Percentiles rank a stretch among this genome's conserved stretches.
Evolutionary conservation across 64 coral and sea anemone genomes (phyloP).

Genomic region (Cladopsammia gracilis): DNA sequence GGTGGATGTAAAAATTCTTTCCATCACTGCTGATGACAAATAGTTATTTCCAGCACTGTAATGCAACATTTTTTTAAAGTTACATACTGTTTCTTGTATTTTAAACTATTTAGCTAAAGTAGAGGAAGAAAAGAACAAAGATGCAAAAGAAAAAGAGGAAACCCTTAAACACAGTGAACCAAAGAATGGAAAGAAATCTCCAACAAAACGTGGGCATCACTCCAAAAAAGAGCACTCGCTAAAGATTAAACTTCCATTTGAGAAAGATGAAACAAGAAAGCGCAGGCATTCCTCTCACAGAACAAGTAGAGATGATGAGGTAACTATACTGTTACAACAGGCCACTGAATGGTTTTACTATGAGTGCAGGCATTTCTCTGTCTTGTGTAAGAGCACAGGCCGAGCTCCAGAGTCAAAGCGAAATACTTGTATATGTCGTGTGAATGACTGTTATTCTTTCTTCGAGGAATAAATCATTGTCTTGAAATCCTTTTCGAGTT

Average conservation of each 20-base stretch:
- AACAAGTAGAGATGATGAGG: conserved; percentile 25
- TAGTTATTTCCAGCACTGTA: no score
- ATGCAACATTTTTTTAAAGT: background rate
- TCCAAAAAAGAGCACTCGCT: background rate
- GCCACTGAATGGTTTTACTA: no score
- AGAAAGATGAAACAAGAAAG: background rate
- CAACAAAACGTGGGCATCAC: background rate
- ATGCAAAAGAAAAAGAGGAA: background rate
- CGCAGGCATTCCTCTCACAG: background rate
- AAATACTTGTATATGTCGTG: no score
- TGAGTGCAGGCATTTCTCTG: no score
- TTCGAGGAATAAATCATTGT: no score
- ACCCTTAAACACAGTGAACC: background rate
- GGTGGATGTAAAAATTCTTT: no score
- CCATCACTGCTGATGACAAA: no score
- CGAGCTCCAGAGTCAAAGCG: no score
- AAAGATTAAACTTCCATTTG: conserved; percentile 3
- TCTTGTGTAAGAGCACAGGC: no score
- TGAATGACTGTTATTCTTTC: no score
- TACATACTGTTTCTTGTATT: background rate
- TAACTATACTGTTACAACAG: background rate
- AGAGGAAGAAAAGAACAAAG: conserved; percentile 45
- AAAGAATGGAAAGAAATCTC: background rate
- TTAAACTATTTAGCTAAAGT: conserved; percentile 57
- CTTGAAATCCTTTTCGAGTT: no score